Evolutionary conservation across 2,888 invertebrate species (phyloP), one percentile per base, ranked within the genome.

Genomic region (Pammene aurita): DNA sequence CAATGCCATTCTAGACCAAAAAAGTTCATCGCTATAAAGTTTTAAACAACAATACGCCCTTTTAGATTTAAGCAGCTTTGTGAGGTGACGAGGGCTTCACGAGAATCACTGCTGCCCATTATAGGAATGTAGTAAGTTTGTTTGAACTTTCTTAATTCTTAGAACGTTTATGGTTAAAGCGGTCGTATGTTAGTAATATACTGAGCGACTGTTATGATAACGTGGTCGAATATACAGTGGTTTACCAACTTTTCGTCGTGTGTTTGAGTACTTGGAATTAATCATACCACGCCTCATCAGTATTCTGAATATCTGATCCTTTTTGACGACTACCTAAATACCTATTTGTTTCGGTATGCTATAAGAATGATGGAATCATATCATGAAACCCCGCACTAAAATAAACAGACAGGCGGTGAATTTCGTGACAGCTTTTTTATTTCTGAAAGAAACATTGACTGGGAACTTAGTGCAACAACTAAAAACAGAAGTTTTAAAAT

Each of bases 31-130:
- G 2, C 41, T n/a, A 50, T 26, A 18, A 11, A 26, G 18, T 41
- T 10, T 50, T n/a, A 10, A 41, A 38, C 13, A 52, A 5, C 6
- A 26, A 41, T 62, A 62, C 38, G 62, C 38, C n/a, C 18, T 62
- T 62, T 62, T 52, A 9, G n/a, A n/a, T 62, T 9, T 62, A 18
- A 18, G n/a, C 18, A 52, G 50, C 38, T 9, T 62, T 13, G 13
- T 38, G 71, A 67, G 61, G 71, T 67, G 71, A 65, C 64, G 68
- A 71, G 71, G 64, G 63, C 38, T 62, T 57, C 63, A 58, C 57
- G 63, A 66, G 58, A 61, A 61, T 58, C 41, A 50, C 14, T 34
- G 42, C 26, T 44, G 4, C 14, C 13, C 35, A 54, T 16, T 55
- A 18, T 11, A 44, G 13, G 14, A 64, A 55, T 0, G 55, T 18